Conservation (phyloP, 2,888 invertebrate species). For the Bursaphelenchus okinawaensis region DNA sequence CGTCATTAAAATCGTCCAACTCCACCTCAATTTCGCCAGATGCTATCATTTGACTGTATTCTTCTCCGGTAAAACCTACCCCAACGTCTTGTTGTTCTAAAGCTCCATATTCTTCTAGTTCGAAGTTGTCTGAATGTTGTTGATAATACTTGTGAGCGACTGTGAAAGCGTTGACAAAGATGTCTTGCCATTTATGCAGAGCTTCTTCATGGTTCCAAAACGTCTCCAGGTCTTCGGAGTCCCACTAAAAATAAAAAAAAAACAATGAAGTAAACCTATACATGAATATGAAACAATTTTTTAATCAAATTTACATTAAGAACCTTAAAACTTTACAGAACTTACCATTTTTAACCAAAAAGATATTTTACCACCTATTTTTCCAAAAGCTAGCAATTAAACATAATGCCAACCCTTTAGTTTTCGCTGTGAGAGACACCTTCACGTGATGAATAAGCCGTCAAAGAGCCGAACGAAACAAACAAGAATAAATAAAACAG, state of each 20-base stretch:
- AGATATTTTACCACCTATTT: neutral
- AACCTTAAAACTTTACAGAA: neutral
- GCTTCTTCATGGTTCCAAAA: slow-evolving; percentile 8
- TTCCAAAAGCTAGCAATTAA: neutral
- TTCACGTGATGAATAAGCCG: neutral
- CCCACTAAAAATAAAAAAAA: neutral
- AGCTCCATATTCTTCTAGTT: neutral
- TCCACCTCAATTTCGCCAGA: neutral
- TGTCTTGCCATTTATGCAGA: neutral
- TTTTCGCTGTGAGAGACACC: neutral
- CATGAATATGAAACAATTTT: neutral
- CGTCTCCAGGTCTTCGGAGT: neutral
- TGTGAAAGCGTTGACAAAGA: neutral
- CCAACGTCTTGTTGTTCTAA: neutral
- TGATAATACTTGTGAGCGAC: neutral
- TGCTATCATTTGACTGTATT: neutral
- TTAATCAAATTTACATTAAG: neutral
- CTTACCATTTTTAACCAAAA: neutral
- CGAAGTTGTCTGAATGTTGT: neutral
- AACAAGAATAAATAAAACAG: neutral
- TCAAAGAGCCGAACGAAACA: neutral
- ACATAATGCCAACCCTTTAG: neutral
- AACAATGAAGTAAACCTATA: neutral
- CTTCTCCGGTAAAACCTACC: neutral
- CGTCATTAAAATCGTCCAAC: neutral